A percentile compares a stretch with the other conserved stretches of the same genome.
phyloP scores from a whole-genome alignment of 2,888 invertebrate genomes.

The Magallana nippona region DNA sequence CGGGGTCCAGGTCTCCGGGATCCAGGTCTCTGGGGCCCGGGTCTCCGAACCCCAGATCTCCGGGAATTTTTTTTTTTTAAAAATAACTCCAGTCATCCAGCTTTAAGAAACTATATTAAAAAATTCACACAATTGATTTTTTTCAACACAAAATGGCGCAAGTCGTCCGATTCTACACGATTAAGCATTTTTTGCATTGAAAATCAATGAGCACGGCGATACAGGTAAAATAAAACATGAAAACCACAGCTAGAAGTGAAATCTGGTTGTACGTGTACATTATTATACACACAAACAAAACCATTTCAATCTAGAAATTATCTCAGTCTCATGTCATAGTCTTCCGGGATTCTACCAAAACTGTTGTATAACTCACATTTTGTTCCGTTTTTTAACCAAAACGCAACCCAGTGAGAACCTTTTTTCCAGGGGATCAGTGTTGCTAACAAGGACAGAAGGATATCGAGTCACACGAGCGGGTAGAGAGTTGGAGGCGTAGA shows the following conservation, averaged over 20 bases:
- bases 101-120: too few relatives aligned
- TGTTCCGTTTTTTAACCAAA: too few relatives aligned
- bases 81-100: too few relatives aligned
- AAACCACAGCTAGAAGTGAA: constrained; percentile 24
- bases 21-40: neutral
- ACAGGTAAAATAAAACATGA: constrained; percentile 41
- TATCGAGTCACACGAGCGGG: neutral
- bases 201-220: constrained; percentile 12
- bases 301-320: constrained; percentile 24
- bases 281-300: constrained; percentile 4
- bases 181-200: constrained; percentile 13
- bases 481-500: constrained; percentile 31
- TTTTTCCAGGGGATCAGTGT: constrained; percentile 38
- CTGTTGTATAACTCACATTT: too few relatives aligned
- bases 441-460: constrained; percentile 27
- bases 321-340: neutral
- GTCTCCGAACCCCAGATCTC: neutral
- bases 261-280: neutral
- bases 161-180: neutral
- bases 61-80: neutral
- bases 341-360: too few relatives aligned
- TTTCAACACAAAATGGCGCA: neutral
- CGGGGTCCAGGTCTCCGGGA: constrained; percentile 14
- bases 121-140: neutral
- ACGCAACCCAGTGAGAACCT: too few relatives aligned